Evolutionary conservation across 2,797 vertebrate genomes (phyloP).

Genomic region (Nothura maculosa): DNA sequence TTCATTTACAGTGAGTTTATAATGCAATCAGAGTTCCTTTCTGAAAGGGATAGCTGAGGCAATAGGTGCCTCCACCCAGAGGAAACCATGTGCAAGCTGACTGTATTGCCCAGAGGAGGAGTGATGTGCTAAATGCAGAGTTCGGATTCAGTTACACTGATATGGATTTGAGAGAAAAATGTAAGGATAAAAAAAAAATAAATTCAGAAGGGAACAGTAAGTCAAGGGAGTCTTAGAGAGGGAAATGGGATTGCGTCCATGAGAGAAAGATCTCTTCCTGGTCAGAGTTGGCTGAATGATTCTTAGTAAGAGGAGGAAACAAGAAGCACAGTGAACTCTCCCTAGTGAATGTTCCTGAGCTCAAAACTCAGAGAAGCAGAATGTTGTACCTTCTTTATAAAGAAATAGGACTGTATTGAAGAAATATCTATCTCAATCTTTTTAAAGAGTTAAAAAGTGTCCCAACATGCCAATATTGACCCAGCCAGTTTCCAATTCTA

Average conservation of each 20-base stretch:
- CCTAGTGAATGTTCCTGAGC: not conserved
- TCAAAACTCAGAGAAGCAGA: not conserved
- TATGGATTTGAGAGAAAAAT: not conserved
- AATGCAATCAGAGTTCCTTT: not conserved
- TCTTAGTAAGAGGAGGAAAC: not conserved
- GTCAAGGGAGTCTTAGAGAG: not conserved
- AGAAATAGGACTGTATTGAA: not conserved
- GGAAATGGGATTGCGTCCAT: not conserved
- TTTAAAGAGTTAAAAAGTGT: conserved; percentile 17
- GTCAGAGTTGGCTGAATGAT: not conserved
- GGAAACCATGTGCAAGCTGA: not conserved
- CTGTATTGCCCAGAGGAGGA: not conserved
- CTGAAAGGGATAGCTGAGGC: not conserved
- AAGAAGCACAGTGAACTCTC: not conserved
- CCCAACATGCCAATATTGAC: not conserved
- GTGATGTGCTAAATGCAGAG: not conserved
- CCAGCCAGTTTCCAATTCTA: conserved; percentile 26
- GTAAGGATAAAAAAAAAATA: not conserved
- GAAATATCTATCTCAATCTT: not conserved
- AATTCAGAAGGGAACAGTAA: not conserved
- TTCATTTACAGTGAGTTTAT: not conserved
- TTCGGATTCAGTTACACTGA: not conserved
- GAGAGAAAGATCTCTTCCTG: not conserved
- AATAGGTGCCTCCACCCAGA: not conserved
- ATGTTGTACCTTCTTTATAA: not conserved